A percentile compares a stretch with the other conserved stretches of the same genome.
These are phyloP conservation scores for Dermatemys mawii DNA, from an alignment of 2,113 vertebrate species.

Conservation along the genomic window DNA sequence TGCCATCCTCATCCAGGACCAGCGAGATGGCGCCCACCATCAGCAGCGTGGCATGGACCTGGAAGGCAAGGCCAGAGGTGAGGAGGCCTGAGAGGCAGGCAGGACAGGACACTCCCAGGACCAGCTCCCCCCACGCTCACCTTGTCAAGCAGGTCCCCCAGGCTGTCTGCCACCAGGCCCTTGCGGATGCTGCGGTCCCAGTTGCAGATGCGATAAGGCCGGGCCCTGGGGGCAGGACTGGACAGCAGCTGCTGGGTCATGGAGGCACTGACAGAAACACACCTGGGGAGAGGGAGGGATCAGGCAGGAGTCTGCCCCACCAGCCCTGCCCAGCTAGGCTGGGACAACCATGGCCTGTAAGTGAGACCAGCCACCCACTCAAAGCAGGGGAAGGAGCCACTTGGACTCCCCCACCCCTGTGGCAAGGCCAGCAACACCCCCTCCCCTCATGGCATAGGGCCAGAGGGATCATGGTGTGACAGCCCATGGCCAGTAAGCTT, in stretches of 20 bases:
- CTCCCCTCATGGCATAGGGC: too few species aligned
- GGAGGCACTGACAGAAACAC: constrained; percentile 82
- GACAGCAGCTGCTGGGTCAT: constrained; percentile 87
- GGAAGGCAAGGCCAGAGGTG: background rate
- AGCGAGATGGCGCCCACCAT: constrained; percentile 66
- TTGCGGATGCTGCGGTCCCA: constrained; percentile 85
- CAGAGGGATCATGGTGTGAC: too few species aligned
- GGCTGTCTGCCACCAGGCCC: constrained; percentile 80
- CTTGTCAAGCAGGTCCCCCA: constrained; percentile 85
- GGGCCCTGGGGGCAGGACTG: constrained; percentile 51
- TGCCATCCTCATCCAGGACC: constrained; percentile 94
- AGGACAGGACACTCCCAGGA: background rate
- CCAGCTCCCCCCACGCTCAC: constrained; percentile 66
- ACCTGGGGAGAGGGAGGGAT: constrained; percentile 67
- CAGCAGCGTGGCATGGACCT: constrained; percentile 80
- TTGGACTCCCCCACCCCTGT: background rate
- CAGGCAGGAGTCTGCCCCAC: background rate
- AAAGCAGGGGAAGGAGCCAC: too few species aligned
- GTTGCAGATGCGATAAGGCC: constrained; percentile 86
- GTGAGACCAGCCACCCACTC: accelerated
- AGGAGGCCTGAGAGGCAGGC: accelerated
- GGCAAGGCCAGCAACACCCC: background rate
- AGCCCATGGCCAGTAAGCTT: background rate
- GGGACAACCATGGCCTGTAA: accelerated
- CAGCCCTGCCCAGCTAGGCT: accelerated